Evolutionary conservation across 2,888 invertebrate species (phyloP), one percentile per base, ranked within the genome.

Genomic region (Choristoneura rosaceana): DNA sequence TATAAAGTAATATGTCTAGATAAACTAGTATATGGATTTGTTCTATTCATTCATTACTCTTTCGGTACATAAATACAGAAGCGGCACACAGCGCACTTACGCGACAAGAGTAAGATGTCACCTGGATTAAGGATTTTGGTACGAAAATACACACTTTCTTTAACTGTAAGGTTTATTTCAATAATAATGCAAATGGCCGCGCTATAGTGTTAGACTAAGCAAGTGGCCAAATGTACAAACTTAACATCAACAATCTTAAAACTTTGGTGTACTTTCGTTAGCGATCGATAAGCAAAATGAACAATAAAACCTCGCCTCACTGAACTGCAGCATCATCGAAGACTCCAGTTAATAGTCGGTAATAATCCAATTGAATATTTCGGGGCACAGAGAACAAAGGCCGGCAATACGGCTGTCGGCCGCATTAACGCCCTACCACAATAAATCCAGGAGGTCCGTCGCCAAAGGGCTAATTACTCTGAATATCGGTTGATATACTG

Each of bases 381-480:
- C 80, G 82, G 86, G 85, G 83, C 80, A 69, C 77, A 76, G 83
- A 88, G 91, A 93, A 93, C 92, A 92, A 93, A 92, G 87, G 92
- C 89, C 91, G 90, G 91, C 88, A 87, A 84, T 84, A 92, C 89
- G 93, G 90, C 89, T 92, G 93, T 93, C 93, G 87, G 90, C 77
- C 87, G 88, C 85, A 93, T 93, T 93, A 92, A 91, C 92, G 92
- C 91, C 91, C 91, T 87, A 88, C 88, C 83, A 88, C 91, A 87
- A 93, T 93, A 93, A 94, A 94, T 93, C 90, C 90, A 85, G 89
- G 89, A 87, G 90, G 89, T 91, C 91, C 88, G 92, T 93, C 93
- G 93, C 94, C 90, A 93, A 81, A 78, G 93, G 94, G 89, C 94
- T 94, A 94, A 94, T 94, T 94, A 94, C 93, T 92, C 90, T 82